Evolutionary conservation across 1,140 invertebrate genomes (phyloP), one percentile per base, ranked within the genome.

Genomic region (Rhyacophila brunnea): DNA sequence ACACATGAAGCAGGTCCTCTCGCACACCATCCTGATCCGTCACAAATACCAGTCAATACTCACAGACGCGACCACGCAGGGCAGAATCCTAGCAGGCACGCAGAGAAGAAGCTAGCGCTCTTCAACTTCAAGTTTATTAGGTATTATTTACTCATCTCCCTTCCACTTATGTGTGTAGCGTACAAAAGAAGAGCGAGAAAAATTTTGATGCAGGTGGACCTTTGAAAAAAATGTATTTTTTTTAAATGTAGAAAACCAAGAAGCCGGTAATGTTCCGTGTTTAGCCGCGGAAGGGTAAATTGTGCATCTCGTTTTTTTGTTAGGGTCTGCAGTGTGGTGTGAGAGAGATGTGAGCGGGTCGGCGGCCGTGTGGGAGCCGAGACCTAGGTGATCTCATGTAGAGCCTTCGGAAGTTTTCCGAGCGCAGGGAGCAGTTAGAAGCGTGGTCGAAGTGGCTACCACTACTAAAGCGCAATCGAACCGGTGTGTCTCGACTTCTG

Each of bases 221-320:
- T 69, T 66, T 65, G 65, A 64, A 58, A 64, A 63, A 63, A 64
- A 54, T 47, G 52, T 32, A 32, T 46, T 59, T 60, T 60, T 62
- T 59, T 49, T 28, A 46, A 52, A 44, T 54, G 40, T 45, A 34
- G 52, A 59, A 64, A 60, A 60, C 47, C 62, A 53, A 70, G 65
- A 66, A 70, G 67, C 72, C 68, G 62, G 35, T 60, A 56, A 44
- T 54, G 62, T 56, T 50, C 35, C 60, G 65, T 64, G 62, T 68
- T 67, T 69, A 70, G 64, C 65, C 64, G 72, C 68, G 68, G 53
- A 70, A 65, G 71, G 67, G 67, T 69, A 70, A 72, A 66, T 44
- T 68, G 66, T 70, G 67, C 71, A 73, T 73, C 76, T 77, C 74
- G 73, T 71, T 77, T 74, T 75, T 68, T 70, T 68, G 71, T 68